Evolutionary conservation across 1,140 invertebrate genomes (phyloP), one percentile per base, ranked within the genome.

Genomic region (Drosophila tropicalis): DNA sequence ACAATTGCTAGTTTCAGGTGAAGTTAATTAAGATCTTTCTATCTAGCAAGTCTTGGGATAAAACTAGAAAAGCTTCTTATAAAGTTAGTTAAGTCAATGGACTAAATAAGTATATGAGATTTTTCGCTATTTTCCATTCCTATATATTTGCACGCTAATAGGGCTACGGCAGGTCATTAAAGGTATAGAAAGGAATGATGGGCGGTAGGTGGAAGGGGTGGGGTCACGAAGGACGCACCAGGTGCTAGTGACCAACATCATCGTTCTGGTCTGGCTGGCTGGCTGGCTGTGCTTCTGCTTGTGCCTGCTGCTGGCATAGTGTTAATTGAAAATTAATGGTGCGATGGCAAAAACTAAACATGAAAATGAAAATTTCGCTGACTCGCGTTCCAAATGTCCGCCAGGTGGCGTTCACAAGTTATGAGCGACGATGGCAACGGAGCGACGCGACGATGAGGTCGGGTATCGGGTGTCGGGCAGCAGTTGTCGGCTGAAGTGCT

Each of bases 241-340:
- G 15, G 51, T 29, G 40, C 56, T 51, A 19, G 57, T 19, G 19
- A 29, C 40, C 69, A 68, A 68, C 63, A 67, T 70, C 62, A 25
- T 34, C 41, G n/a, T 55, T 29, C 39, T 34, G 12, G 60, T 57
- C 58, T 29, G 15, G 47, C 40, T 22, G 32, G 22, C 9, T 36
- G 34, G 2, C 41, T 44, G 13, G 44, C 15, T 6, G 19, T 29
- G 39, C 58, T 19, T 12, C 58, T 67, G 70, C 55, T n/a, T 67
- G 68, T 47, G 65, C 62, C 79, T 86, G 82, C 68, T 78, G n/a
- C 67, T 89, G 83, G 83, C 84, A 70, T 72, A 77, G 84, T 89
- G 84, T 89, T 89, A 89, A 89, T 89, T 89, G 84, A 89, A 89
- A 89, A 89, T 89, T 89, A 89, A 89, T 89, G 84, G 81, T 64